phyloP scores from a whole-genome alignment of 2,113 vertebrate genomes.

The Ammodytes dubius region DNA sequence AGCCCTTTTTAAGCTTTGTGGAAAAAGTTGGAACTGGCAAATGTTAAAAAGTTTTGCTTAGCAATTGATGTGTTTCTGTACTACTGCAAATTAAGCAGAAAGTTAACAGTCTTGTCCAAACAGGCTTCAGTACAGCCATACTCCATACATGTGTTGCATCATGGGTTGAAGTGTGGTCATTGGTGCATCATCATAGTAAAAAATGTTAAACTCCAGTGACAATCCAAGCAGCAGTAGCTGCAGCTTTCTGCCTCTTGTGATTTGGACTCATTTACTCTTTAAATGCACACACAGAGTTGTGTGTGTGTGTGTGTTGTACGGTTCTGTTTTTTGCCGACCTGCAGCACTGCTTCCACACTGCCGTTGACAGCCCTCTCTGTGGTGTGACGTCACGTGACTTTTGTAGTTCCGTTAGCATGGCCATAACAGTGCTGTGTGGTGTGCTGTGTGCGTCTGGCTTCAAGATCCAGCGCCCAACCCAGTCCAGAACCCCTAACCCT shows the following conservation, averaged over 20 bases:
- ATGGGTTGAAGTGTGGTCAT: not conserved
- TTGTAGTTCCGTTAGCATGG: slow-evolving; percentile 35
- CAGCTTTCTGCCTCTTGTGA: slow-evolving; percentile 56
- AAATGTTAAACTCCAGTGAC: not conserved
- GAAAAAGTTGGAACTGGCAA: not conserved
- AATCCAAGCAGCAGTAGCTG: slow-evolving; percentile 1
- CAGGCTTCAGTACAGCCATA: not conserved
- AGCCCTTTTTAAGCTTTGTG: too few species aligned
- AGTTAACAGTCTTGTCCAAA: not conserved
- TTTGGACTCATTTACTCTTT: slow-evolving; percentile 49
- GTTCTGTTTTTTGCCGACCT: slow-evolving; percentile 31
- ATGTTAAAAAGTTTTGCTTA: too few species aligned
- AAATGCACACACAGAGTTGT: slow-evolving; percentile 27
- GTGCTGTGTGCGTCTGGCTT: slow-evolving; percentile 63
- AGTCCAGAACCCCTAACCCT: slow-evolving; percentile 77
- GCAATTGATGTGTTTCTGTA: not conserved
- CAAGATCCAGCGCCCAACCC: slow-evolving; percentile 57
- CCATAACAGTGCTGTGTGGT: slow-evolving; percentile 41
- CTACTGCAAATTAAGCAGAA: not conserved
- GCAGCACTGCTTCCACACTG: slow-evolving; percentile 40
- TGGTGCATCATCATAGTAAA: not conserved
- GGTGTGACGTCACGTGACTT: slow-evolving; percentile 28
- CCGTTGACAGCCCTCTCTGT: slow-evolving; percentile 31
- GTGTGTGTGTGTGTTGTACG: slow-evolving; percentile 21
- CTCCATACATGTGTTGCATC: not conserved